These are phyloP conservation scores for Apis laboriosa DNA, from an alignment of 1,140 invertebrate species.

Conservation along the genomic window DNA sequence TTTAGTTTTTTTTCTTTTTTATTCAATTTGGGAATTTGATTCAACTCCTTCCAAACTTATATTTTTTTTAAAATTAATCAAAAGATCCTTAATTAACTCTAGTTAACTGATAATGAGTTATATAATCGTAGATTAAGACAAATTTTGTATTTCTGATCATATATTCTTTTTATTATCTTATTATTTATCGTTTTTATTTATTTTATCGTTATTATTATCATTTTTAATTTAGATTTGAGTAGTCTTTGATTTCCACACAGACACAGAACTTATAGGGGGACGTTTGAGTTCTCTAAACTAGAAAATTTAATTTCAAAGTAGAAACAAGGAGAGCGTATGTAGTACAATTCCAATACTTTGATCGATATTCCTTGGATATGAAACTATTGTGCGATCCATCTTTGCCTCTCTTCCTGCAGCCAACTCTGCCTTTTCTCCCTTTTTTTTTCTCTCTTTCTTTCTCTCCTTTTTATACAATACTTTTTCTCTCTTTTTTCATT, in stretches of 20 bases:
- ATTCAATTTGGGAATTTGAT: background rate
- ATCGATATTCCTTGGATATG: conserved; percentile 30
- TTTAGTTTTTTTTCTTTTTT: background rate
- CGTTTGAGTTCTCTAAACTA: background rate
- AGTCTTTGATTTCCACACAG: conserved; percentile 4
- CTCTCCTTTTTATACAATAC: background rate
- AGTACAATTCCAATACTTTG: conserved; percentile 55
- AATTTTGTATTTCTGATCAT: background rate
- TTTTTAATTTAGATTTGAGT: background rate
- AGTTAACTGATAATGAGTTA: background rate
- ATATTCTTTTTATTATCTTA: background rate
- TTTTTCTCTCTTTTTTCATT: background rate
- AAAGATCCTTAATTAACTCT: background rate
- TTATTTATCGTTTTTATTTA: background rate
- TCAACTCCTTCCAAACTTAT: background rate
- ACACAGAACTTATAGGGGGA: background rate
- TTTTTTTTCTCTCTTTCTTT: background rate
- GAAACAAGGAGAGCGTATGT: conserved; percentile 17
- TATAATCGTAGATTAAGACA: background rate
- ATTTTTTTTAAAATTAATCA: background rate
- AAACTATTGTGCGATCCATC: background rate
- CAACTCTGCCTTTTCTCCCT: background rate
- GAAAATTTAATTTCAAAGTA: background rate
- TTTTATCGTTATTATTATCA: background rate
- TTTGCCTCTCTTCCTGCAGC: background rate